phyloP scores from a whole-genome alignment of 2,113 vertebrate species.

The Mandrillus leucophaeus region DNA sequence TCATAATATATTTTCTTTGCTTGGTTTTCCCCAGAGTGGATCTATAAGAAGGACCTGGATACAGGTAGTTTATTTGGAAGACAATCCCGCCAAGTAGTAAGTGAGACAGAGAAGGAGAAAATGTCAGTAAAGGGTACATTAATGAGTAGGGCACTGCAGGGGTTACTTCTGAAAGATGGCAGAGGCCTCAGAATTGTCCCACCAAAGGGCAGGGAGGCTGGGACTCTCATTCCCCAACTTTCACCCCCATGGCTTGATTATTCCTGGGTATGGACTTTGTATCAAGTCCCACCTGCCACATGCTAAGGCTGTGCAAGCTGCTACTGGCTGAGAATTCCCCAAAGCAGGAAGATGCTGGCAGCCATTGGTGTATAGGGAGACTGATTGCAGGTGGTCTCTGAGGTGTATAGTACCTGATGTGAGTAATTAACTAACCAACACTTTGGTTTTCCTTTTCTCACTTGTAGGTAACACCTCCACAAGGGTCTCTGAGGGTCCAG shows the following conservation, averaged over 20 bases:
- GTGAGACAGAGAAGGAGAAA: neutral
- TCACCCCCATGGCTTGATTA: neutral
- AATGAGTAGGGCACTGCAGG: too few species aligned
- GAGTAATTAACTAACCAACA: neutral
- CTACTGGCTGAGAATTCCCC: too few species aligned
- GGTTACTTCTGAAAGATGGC: neutral
- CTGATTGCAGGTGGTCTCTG: neutral
- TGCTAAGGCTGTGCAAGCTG: neutral
- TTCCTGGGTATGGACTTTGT: too few species aligned
- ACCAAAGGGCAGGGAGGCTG: neutral
- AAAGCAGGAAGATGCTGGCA: neutral
- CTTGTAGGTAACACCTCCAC: neutral
- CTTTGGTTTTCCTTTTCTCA: neutral
- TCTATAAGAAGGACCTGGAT: neutral
- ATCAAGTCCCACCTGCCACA: neutral
- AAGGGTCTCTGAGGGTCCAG: neutral
- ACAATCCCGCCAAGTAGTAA: neutral
- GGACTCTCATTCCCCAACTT: neutral
- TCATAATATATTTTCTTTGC: neutral
- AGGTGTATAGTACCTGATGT: neutral
- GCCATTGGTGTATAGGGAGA: too few species aligned
- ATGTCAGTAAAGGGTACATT: neutral
- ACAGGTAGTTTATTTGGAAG: neutral
- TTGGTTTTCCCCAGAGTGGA: neutral
- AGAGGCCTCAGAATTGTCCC: neutral